Percentiles rank a stretch among this genome's conserved stretches.
These are phyloP conservation scores for Paradisaea rubra DNA, from an alignment of 2,113 vertebrate genomes.

Conservation along the genomic window DNA sequence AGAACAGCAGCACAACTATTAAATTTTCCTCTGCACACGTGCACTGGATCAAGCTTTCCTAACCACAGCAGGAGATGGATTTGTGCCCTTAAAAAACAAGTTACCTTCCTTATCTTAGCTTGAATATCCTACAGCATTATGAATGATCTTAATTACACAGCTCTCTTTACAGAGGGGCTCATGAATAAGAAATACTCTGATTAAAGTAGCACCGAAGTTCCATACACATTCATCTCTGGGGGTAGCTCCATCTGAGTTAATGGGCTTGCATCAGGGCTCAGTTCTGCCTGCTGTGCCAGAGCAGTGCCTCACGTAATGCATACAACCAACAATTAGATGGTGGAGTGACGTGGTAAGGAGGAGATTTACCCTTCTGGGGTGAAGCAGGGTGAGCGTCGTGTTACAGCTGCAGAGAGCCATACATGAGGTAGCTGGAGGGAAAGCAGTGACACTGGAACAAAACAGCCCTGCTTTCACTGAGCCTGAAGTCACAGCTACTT, in stretches of 20 bases:
- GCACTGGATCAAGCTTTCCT: not conserved
- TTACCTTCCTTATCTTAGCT: not conserved
- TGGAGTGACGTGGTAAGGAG: not conserved
- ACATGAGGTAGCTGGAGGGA: not conserved
- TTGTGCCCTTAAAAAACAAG: not conserved
- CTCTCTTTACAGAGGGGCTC: not conserved
- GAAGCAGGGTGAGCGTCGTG: not conserved
- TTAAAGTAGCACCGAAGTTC: not conserved
- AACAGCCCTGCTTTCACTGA: not conserved
- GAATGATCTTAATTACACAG: conserved; percentile 15
- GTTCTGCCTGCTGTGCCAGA: not conserved
- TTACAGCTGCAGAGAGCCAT: not conserved
- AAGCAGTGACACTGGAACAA: not conserved
- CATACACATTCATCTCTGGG: conserved; percentile 5
- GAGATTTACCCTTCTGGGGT: not conserved
- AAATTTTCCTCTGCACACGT: not conserved
- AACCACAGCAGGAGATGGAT: not conserved
- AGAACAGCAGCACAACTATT: not conserved
- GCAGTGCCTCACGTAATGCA: not conserved
- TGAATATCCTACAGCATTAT: not conserved
- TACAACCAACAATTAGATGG: not conserved
- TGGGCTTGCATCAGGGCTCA: not conserved
- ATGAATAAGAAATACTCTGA: conserved; percentile 8
- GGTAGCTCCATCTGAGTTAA: not conserved
- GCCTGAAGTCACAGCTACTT: not conserved